Evolutionary conservation across 2,888 invertebrate species (phyloP), one percentile per base, ranked within the genome.

Genomic region (Trisateles emortualis): DNA sequence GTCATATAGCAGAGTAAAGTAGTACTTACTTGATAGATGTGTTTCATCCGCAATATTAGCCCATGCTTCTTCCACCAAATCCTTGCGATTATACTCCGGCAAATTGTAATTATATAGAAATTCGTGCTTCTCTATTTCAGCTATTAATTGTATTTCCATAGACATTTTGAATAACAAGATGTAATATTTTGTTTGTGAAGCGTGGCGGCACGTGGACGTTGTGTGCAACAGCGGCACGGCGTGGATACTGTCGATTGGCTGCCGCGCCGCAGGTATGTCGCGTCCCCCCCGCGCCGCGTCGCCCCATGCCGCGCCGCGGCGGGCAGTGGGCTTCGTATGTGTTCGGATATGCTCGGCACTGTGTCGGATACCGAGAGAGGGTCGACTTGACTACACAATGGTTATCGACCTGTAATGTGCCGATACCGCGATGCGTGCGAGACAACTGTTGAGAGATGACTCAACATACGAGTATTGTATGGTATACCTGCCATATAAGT

Each of bases 1-100:
- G 56, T 57, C 56, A 59, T 26, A 29, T n/a, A 10, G 9, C 10
- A 3, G 29, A 29, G 2, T n/a, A 16, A 16, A 41, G 14, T 35
- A 35, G 38, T 52, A 61, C 68, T 73, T 52, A 79, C 78, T 68
- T 56, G 76, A 57, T 46, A 80, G 59, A 40, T 73, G 68, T 16
- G 65, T 69, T 30, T 59, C 73, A 2, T 49, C 52, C 16, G 80
- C 72, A 29, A 80, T 72, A 30, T 60, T 67, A 2, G 58, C 44
- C 80, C 80, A 80, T 16, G 76, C 77, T 16, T 76, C 76, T 8
- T 80, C 80, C 0, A 69, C 61, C 36, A 76, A 52, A 41, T 80
- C 80, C 48, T 80, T 80, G 10, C 78, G 68, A 47, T 76, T 79
- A 42, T 80, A 80, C 32, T 78, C 78, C 2, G 76, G 78, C 30